Evolutionary conservation across 2,888 invertebrate species (phyloP), one percentile per base, ranked within the genome.

Genomic region (Diplolepis rosae): DNA sequence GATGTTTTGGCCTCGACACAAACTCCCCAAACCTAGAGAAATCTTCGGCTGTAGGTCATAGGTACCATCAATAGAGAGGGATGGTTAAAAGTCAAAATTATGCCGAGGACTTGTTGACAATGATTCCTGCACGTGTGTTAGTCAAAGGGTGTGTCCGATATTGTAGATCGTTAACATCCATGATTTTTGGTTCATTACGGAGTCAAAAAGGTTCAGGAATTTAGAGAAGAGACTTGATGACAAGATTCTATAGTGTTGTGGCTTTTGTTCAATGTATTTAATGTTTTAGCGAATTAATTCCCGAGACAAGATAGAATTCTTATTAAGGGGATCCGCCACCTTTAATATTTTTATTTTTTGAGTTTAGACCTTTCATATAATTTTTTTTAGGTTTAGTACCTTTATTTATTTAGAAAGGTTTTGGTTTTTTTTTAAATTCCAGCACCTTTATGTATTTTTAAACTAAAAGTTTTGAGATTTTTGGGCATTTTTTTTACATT

Each of bases 1-100:
- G 86, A 81, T 84, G 85, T 83, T 76, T 83, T 85, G 84, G 82
- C 85, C 84, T 84, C 80, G 82, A 67, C 77, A 61, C 24, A 61
- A 39, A 61, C 24, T 61, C 61, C 24, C 35, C 24, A 61, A 61
- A 61, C 61, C 71, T 66, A 70, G 77, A 73, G 71, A 77, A 76
- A 70, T 76, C 54, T 52, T 65, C 42, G 52, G 24, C 39, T 39
- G 3, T 61, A 39, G 61, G 61, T 61, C 61, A 61, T 39, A 61
- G 24, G n/a, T 22, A n/a, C 6, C 11, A 4, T 13, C 4, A 24
- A 24, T 4, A 50, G 9, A 15, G 22, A 48, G 48, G 15, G 18
- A 48, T 48, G 18, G 48, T 48, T n/a, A n/a, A n/a, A n/a, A n/a
- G n/a, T n/a, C 48, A 48, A 11, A n/a, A n/a, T n/a, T 22, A 22